Base-by-base conservation (phyloP, 2,113 vertebrate genomes). In the Ceyx cyanopectus region DNA sequence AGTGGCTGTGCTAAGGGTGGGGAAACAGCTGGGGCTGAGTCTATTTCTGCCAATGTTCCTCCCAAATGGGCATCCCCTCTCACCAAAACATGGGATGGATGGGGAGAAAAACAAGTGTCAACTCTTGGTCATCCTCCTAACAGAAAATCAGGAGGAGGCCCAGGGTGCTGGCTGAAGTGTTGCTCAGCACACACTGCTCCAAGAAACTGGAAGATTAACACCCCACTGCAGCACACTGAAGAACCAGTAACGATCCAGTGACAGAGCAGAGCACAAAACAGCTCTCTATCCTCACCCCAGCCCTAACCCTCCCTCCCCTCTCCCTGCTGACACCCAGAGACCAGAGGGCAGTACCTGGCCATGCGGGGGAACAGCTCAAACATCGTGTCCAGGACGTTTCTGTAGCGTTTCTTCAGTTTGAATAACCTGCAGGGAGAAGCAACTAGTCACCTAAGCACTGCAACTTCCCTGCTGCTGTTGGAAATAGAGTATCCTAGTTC, bases 341-440 rank as follows among this genome's bases (percentile, higher is more conserved):
- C 58, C 61, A 66, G 15, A 2, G 29, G 53, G 14, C 27, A 27
- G 66, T 97, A 99, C 98, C 98, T 99, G 95, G 99, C 99, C 99
- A 99, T 99, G 46, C 99, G 97, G 5, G 99, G 99, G 62, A 99
- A 98, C 86, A 99, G 96, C 97, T 99, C 99, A 72, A 99, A 99
- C 99, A 99, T 99, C 68, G 99, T 99, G 96, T 99, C 99, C 97
- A 99, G 94, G 60, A 99, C 99, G 0, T 99, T 99, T 48, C 99
- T 98, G 97, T 99, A 99, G 58, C 99, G 97, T 94, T 98, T 98
- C 95, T 99, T 99, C 95, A 99, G 97, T 63, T 99, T 99, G 85
- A 99, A 99, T 37, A 99, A 94, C 97, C 99, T 99, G 97, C 11
- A 92, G 22, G 26, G 51, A 85, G 53, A 54, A 37, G 23, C 3